Percentiles rank a stretch among this genome's conserved stretches.
Evolutionary conservation across 2,113 vertebrate genomes (phyloP).

Genomic region (Anhinga rufa): DNA sequence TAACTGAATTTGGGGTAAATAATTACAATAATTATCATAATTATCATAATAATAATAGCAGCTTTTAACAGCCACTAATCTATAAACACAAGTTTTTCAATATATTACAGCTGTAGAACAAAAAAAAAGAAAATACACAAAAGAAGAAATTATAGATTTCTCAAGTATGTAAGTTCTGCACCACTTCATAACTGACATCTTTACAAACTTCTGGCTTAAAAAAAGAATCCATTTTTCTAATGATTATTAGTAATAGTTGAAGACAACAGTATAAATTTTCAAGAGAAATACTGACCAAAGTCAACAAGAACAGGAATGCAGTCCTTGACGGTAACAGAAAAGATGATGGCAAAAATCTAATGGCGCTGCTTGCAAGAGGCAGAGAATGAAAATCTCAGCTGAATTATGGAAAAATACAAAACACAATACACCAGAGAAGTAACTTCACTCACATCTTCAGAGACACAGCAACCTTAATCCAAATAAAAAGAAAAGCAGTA

Average conservation of each 20-base stretch:
- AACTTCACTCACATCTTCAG: not conserved
- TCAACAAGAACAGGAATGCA: not conserved
- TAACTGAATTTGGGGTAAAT: slow-evolving; percentile 43
- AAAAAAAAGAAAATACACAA: not conserved
- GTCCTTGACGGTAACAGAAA: not conserved
- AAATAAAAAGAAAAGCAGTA: not conserved
- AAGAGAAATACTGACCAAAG: not conserved
- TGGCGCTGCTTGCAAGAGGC: not conserved
- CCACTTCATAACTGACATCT: not conserved
- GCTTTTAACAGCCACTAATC: slow-evolving; percentile 41
- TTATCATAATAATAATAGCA: not conserved
- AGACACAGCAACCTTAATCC: not conserved
- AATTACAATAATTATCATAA: slow-evolving; percentile 32
- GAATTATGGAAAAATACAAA: not conserved
- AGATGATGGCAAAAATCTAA: not conserved
- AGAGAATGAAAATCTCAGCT: not conserved
- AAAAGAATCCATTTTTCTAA: not conserved
- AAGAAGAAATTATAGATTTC: not conserved
- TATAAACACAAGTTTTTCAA: not conserved
- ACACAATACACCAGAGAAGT: not conserved
- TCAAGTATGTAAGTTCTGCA: not conserved
- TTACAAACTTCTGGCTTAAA: not conserved
- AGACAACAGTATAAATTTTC: not conserved
- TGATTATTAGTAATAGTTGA: not conserved
- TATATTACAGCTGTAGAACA: not conserved